Evolutionary conservation across 2,113 vertebrate species (phyloP), one percentile per base, ranked within the genome.

Genomic region (Hemiprocne comata): DNA sequence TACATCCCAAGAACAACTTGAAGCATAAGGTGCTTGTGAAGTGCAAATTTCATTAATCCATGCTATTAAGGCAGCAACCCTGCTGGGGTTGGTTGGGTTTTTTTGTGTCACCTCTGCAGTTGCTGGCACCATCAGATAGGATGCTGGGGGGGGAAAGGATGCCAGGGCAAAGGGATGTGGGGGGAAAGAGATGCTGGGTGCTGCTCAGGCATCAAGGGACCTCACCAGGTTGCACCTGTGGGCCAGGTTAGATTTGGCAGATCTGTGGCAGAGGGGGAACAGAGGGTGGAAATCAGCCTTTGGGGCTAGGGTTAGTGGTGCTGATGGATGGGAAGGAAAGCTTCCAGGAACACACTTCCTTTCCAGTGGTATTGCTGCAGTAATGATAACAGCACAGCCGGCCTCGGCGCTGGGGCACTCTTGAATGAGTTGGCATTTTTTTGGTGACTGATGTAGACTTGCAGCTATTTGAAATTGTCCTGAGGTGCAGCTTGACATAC

Each of bases 341-440:
- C 62, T 91, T 91, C 90, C 90, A 90, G 73, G 75, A 93, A 9
- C 40, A 13, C 0, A 1, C 69, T 71, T 86, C 31, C n/a, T 90
- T 76, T 78, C 86, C 84, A 58, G 72, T 72, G 3, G 7, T 29
- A 60, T 67, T 7, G 7, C 70, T 77, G 85, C 3, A 0, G 64
- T 44, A 10, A 73, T 18, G 62, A 40, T 83, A 92, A 51, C 67
- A 58, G 76, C 93, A 48, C 84, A 62, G 77, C 26, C 62, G 62
- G 80, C 88, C 69, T 74, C 9, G 0, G 86, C 2, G 1, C 72
- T 21, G 38, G n/a, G 76, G 80, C 66, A 3, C 60, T 94, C 72
- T 9, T 79, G 74, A 91, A 86, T 95, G 83, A 97, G 91, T 84
- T 97, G 92, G 83, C 74, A 19, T 64, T 96, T 88, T 86, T 67